These are phyloP conservation scores for Heliconius sara DNA, from an alignment of 2,888 invertebrate species.

Conservation along the genomic window DNA sequence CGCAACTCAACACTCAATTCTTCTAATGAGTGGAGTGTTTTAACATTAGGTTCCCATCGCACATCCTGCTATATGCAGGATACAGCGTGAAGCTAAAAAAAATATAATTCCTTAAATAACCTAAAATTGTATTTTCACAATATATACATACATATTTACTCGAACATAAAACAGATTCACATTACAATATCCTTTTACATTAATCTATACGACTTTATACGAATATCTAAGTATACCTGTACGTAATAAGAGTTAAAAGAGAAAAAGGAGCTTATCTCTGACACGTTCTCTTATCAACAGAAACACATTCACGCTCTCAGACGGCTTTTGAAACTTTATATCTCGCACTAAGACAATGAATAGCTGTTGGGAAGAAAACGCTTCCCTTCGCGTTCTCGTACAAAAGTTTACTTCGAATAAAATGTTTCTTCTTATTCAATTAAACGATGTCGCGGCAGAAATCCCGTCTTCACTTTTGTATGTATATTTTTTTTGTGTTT, in stretches of 20 bases:
- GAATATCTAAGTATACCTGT: constrained; percentile 9
- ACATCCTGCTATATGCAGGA: no score
- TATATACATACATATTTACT: not conserved
- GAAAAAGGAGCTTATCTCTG: constrained; percentile 28
- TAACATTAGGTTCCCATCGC: no score
- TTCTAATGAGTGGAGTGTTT: no score
- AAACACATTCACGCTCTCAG: constrained; percentile 33
- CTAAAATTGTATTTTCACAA: not conserved
- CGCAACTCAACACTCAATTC: no score
- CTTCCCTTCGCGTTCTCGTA: constrained; percentile 12
- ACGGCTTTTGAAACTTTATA: constrained; percentile 37
- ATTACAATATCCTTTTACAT: not conserved
- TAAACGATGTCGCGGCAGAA: constrained; percentile 31
- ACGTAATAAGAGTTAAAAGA: constrained; percentile 23
- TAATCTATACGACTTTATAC: not conserved
- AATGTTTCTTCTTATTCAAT: constrained; percentile 35
- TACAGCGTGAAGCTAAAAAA: no score
- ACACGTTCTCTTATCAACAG: constrained; percentile 34
- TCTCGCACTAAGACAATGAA: constrained; percentile 49
- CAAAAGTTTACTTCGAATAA: constrained; percentile 26
- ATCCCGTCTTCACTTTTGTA: not conserved
- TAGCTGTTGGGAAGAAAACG: constrained; percentile 38
- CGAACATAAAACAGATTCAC: not conserved
- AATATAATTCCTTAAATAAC: not conserved
- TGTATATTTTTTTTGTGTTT: constrained; percentile 8